A percentile compares a stretch with the other conserved stretches of the same genome.
phyloP scores from a whole-genome alignment of 2,888 invertebrate species.

The Zelleria hepariella region DNA sequence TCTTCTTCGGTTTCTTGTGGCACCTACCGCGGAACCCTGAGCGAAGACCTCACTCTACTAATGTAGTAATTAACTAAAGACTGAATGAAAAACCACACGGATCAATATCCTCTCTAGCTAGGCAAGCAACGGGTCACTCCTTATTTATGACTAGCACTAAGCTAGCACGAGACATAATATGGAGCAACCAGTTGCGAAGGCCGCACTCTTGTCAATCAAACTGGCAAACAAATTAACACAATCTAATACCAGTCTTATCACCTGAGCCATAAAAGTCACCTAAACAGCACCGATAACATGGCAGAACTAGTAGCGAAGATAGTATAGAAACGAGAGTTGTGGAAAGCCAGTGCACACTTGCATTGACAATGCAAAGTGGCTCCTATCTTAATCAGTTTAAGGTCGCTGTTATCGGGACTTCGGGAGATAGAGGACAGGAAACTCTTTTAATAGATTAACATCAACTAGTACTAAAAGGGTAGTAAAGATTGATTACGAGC shows the following conservation, averaged over 20 bases:
- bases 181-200: neutral
- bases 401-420: neutral
- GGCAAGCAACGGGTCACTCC: neutral
- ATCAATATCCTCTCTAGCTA: neutral
- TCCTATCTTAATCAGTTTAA: neutral
- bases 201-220: constrained; percentile 4
- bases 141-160: too few relatives aligned
- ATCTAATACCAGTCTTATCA: neutral
- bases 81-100: neutral
- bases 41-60: neutral
- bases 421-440: constrained; percentile 1
- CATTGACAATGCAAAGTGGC: neutral
- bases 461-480: neutral
- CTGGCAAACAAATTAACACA: neutral
- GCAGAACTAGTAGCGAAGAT: neutral
- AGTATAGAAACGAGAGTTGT: constrained; percentile 5
- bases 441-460: neutral
- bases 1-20: too few relatives aligned
- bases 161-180: neutral
- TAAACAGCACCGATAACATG: neutral
- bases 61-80: neutral
- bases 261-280: neutral
- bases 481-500: neutral
- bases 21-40: too few relatives aligned
- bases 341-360: constrained; percentile 6